Conservation (phyloP, 2,113 vertebrate genomes). For the Podarcis muralis region DNA sequence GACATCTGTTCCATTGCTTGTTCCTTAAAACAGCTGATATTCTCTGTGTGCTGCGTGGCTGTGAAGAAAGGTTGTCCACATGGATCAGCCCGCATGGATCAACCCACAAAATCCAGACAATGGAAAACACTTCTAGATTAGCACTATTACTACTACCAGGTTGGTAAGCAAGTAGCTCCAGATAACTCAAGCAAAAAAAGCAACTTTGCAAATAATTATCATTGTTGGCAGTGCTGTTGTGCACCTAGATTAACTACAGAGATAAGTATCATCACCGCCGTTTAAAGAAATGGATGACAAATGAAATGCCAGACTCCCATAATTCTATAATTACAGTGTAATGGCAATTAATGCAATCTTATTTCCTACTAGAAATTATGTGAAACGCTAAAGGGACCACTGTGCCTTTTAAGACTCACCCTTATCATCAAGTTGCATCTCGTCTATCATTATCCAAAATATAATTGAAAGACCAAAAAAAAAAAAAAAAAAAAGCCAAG, state of each 20-base stretch:
- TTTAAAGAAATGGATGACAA: conserved; percentile 65
- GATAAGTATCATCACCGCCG: conserved; percentile 57
- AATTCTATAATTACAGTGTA: conserved; percentile 62
- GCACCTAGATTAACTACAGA: conserved; percentile 59
- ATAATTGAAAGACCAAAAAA: conserved; percentile 67
- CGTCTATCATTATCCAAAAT: conserved; percentile 61
- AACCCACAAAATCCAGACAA: background rate
- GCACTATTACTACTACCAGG: no score
- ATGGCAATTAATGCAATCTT: conserved; percentile 63
- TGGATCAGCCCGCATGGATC: no score
- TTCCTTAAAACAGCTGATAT: no score
- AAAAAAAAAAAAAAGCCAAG: conserved; percentile 43
- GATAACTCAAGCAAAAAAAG: background rate
- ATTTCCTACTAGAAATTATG: conserved; percentile 51
- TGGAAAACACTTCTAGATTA: no score
- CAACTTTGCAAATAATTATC: conserved; percentile 4
- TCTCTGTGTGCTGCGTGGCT: no score
- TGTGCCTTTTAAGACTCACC: conserved; percentile 63
- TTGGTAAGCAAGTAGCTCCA: background rate
- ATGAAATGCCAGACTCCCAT: conserved; percentile 48
- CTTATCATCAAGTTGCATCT: conserved; percentile 45
- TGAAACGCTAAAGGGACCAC: conserved; percentile 43
- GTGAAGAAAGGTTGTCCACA: no score
- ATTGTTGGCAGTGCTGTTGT: conserved; percentile 32
- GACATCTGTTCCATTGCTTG: no score